Evolutionary conservation across 2,888 invertebrate genomes (phyloP), one percentile per base, ranked within the genome.

Genomic region (Phania funesta): DNA sequence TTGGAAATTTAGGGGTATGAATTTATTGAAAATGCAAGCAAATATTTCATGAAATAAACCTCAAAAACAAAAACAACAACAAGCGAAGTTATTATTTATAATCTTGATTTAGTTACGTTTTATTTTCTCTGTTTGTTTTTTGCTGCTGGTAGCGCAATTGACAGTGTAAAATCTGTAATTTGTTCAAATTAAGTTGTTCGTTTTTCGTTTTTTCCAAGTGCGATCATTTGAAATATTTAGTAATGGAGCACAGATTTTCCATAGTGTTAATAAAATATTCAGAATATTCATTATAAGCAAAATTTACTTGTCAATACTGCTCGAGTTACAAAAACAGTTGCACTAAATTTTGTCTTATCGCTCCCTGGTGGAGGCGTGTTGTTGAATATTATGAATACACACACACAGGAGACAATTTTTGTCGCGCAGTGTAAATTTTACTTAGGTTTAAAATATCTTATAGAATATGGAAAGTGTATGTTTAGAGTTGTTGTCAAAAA

Each of bases 21-120:
- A 76, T 83, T 79, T 83, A 83, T 80, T 80, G 80, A 83, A 80
- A 71, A 79, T 64, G 26, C 46, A 71, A 64, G 71, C 64, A 74
- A 80, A 80, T 73, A 75, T 80, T 74, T 80, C 60, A 35, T 67
- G 52, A 52, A 29, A 67, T 68, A 73, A 54, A 70, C 75, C 52
- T 50, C 67, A 52, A 74, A 18, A 64, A 52, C 52, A 52, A 54
- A 2, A 68, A 50, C 56, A 54, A 48, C 64, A 44, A 67, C 18
- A 56, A 65, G 58, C n/a, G n/a, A n/a, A n/a, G n/a, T n/a, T n/a
- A n/a, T n/a, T n/a, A 70, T 73, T 62, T 81, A 73, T 76, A 64
- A 73, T 74, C 73, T 52, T 32, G 67, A 67, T 64, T 74, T 77
- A 50, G 60, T 70, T 62, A 64, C 60, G 11, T 32, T 54, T 64